Conservation (phyloP, 2,888 invertebrate genomes). For the Chirona hameri region DNA sequence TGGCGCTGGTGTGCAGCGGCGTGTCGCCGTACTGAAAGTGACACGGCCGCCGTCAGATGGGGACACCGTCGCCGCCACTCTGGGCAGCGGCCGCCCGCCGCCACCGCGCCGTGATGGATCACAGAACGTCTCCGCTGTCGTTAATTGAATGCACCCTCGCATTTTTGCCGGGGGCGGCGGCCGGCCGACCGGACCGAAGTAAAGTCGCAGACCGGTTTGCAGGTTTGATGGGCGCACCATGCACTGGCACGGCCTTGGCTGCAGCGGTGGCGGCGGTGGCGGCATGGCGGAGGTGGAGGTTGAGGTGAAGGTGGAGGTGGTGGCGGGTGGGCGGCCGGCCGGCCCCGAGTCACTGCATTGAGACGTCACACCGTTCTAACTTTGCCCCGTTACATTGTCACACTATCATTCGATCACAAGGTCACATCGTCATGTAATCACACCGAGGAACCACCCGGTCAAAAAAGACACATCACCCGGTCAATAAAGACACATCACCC, state of each 20-base stretch:
- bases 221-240: background rate
- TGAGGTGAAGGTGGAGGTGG: no score
- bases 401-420: no score
- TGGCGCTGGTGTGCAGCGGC: conserved; percentile 86
- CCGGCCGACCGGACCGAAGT: no score
- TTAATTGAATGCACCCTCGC: conserved; percentile 9
- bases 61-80: background rate
- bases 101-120: background rate
- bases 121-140: background rate
- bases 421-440: no score
- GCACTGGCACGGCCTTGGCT: background rate
- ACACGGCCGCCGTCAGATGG: background rate
- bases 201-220: conserved; percentile 1
- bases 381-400: no score
- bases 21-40: conserved; percentile 81
- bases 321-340: no score
- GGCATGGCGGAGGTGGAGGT: no score
- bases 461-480: no score
- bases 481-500: no score
- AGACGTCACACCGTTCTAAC: no score
- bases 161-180: background rate
- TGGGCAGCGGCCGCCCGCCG: background rate
- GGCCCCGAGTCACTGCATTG: no score
- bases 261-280: background rate
- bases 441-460: no score